phyloP scores from a whole-genome alignment of 1,140 invertebrate species.

The Drosophila bifasciata region DNA sequence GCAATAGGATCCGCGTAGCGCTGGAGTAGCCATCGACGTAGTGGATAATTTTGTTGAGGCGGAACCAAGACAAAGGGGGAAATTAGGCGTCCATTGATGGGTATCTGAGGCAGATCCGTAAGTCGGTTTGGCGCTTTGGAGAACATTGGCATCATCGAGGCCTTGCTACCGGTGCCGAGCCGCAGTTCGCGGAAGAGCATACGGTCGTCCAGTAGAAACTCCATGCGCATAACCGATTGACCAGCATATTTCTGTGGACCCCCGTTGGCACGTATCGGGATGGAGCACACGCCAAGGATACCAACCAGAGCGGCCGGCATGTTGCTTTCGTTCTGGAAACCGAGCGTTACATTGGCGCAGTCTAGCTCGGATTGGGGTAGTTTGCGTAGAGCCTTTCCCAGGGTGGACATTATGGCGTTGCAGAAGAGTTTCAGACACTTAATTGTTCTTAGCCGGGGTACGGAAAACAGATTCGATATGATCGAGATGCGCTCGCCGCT shows the following conservation, averaged over 20 bases:
- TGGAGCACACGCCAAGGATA: slow-evolving; percentile 64
- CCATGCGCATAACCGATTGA: slow-evolving; percentile 48
- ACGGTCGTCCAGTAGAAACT: slow-evolving; percentile 67
- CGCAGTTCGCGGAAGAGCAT: slow-evolving; percentile 71
- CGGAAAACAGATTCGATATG: slow-evolving; percentile 53
- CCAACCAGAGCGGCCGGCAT: slow-evolving; percentile 69
- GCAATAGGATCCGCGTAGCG: slow-evolving; percentile 50
- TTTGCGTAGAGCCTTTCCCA: slow-evolving; percentile 51
- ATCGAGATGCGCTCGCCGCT: slow-evolving; percentile 59
- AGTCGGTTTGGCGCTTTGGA: slow-evolving; percentile 41
- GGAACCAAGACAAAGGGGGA: slow-evolving; percentile 68
- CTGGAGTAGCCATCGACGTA: slow-evolving; percentile 71
- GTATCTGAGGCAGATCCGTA: slow-evolving; percentile 31
- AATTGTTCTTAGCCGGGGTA: slow-evolving; percentile 42
- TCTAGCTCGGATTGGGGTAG: slow-evolving; percentile 56
- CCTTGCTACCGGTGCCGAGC: slow-evolving; percentile 25
- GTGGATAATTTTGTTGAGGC: slow-evolving; percentile 53
- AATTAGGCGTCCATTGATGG: slow-evolving; percentile 47
- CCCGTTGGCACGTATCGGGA: slow-evolving; percentile 46
- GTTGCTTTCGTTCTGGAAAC: slow-evolving; percentile 64
- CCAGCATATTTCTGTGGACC: slow-evolving; percentile 4
- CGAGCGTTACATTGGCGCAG: slow-evolving; percentile 49
- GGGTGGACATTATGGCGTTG: slow-evolving; percentile 60
- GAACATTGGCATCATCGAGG: slow-evolving; percentile 46
- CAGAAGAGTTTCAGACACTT: slow-evolving; percentile 64